A percentile compares a stretch with the other conserved stretches of the same genome.
Evolutionary conservation across 2,113 vertebrate species (phyloP).

Genomic region (Stegastes partitus): DNA sequence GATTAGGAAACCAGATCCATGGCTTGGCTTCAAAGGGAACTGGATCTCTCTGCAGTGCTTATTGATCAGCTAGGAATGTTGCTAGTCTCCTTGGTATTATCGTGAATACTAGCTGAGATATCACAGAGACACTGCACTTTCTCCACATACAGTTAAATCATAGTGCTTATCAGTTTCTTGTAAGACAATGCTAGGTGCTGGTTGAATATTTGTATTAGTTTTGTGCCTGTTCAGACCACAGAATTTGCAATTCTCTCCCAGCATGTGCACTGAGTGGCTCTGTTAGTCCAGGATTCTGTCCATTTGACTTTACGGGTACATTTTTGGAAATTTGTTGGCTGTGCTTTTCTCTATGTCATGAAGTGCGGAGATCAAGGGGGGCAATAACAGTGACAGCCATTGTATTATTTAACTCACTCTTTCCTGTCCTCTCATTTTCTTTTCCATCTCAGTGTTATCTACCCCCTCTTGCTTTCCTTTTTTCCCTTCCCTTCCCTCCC

Average conservation of each 20-base stretch:
- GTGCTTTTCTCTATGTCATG: slow-evolving; percentile 9
- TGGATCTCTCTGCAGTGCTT: slow-evolving; percentile 79
- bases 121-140: slow-evolving; percentile 22
- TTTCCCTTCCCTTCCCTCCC: slow-evolving; percentile 54
- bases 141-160: slow-evolving; percentile 22
- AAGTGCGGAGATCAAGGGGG: slow-evolving; percentile 46
- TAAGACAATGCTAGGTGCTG: neutral
- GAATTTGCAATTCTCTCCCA: neutral
- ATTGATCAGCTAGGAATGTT: slow-evolving; percentile 82
- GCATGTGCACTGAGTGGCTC: neutral
- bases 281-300: neutral
- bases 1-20: slow-evolving; percentile 85
- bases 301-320: slow-evolving; percentile 4
- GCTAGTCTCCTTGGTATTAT: slow-evolving; percentile 53
- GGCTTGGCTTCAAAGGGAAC: slow-evolving; percentile 78
- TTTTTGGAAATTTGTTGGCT: slow-evolving; percentile 12
- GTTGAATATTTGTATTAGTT: neutral
- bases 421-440: slow-evolving; percentile 57
- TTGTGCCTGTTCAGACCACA: neutral
- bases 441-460: slow-evolving; percentile 64
- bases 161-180: neutral
- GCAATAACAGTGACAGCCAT: slow-evolving; percentile 29
- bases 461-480: slow-evolving; percentile 51
- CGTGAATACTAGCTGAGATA: slow-evolving; percentile 45
- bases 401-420: slow-evolving; percentile 64